Base-by-base conservation (phyloP, 2,888 invertebrate species). In the Caenorhabditis angaria region DNA sequence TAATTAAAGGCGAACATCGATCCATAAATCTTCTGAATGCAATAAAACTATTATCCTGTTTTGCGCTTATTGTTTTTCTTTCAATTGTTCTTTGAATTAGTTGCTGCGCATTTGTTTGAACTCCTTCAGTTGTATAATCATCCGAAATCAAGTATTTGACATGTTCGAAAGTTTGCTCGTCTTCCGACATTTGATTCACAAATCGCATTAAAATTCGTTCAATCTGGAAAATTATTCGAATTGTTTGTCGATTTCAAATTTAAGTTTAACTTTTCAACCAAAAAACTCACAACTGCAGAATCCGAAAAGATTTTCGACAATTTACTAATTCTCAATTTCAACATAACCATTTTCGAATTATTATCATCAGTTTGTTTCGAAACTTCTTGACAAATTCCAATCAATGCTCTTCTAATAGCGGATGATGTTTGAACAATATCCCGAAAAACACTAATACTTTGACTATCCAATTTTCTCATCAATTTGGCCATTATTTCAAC, bases 401-500 rank as follows among this genome's bases (percentile, higher is more conserved):
- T 64, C 48, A 71, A 32, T 0, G 71, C 27, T 6, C 74, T 53
- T 14, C 76, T 54, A 27, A 76, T 61, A n/a, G 70, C 62, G 0
- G 65, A 62, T 28, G 76, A 76, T 25, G 71, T 62, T 22, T 22
- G 48, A 24, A 74, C 63, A 8, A 73, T 60, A 20, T 67, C 61
- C 27, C 12, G 48, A 55, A 78, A 70, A 50, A 64, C 62, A 5
- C 69, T 76, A 25, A 58, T 69, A 54, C n/a, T n/a, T n/a, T 41
- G n/a, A 14, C 51, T 62, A 29, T 67, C 58, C 25, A 78, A 57
- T 27, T 60, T 61, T 29, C 66, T 54, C 32, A 63, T 65, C 18
- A 76, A 48, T 24, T 71, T 58, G n/a, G 60, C 32, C 76, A 78
- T 73, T 20, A 70, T 22, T n/a, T 58, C 28, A 12, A 74, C 58